These are phyloP conservation scores for Yponomeuta sedellus DNA, from an alignment of 2,888 invertebrate genomes.

Conservation along the genomic window DNA sequence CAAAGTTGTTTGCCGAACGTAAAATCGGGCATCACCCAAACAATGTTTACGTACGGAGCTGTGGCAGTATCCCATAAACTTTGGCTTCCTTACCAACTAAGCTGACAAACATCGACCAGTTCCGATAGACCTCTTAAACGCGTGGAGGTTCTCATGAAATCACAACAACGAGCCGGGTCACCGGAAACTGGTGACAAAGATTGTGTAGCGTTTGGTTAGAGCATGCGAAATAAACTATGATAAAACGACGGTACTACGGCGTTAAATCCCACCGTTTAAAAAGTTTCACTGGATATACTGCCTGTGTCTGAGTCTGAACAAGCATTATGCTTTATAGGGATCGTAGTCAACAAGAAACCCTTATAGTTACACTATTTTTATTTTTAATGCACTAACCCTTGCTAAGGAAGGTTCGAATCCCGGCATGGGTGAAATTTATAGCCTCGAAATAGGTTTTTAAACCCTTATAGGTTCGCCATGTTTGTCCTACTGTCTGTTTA, in stretches of 20 bases:
- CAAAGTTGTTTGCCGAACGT: constrained; percentile 10
- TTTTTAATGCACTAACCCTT: no score
- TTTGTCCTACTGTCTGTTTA: no score
- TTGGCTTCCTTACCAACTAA: constrained; percentile 56
- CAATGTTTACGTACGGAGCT: constrained; percentile 48
- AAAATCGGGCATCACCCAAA: constrained; percentile 19
- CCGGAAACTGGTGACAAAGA: not conserved
- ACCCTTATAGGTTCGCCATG: no score
- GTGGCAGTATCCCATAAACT: constrained; percentile 60
- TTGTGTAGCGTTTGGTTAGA: constrained; percentile 17
- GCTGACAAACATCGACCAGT: constrained; percentile 36
- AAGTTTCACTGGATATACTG: not conserved
- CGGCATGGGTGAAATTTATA: no score
- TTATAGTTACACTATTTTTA: no score
- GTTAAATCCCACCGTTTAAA: constrained; percentile 5
- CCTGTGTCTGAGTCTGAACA: not conserved
- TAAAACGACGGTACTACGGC: constrained; percentile 41
- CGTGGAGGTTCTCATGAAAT: not conserved
- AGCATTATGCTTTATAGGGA: no score
- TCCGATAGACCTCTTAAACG: not conserved
- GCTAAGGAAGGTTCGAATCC: no score
- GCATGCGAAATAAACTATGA: constrained; percentile 64
- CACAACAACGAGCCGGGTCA: not conserved
- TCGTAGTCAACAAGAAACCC: no score
- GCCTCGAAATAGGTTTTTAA: no score